Evolutionary conservation across 2,797 vertebrate species (phyloP), one percentile per base, ranked within the genome.

Genomic region (Hypotaenidia philippensis): DNA sequence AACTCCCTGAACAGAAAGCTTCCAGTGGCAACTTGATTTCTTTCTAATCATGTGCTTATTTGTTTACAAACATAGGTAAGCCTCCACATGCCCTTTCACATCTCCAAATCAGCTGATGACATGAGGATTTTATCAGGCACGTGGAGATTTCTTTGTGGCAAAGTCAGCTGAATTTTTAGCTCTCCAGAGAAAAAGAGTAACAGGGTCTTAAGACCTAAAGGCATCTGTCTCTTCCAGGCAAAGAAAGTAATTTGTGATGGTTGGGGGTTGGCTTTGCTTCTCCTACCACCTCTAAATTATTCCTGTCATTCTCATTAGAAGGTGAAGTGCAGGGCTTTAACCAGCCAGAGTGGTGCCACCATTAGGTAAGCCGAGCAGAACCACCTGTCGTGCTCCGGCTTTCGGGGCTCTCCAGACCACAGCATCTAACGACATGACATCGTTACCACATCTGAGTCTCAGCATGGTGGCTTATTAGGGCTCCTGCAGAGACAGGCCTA

Each of bases 341-440:
- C 40, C 26, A 36, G 63, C 59, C 27, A 7, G n/a, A 26, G 22
- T 34, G 41, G 50, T 79, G 70, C 50, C 50, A 3, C 2, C 5
- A 13, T 40, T 23, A 45, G 69, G 52, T 49, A 63, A 87, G 60
- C 6, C 3, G 3, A 89, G 74, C 59, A 81, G 72, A 86, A 8
- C 34, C 38, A 71, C 80, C 41, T 59, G 44, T 53, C 20, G 0
- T 41, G 66, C 61, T 2, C 6, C 10, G 41, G 61, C 53, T 92
- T 19, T 87, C 0, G 57, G 70, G 70, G 45, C 69, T 76, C 72
- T 78, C 31, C 76, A 83, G 76, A 41, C 25, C 63, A 12, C 13
- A 1, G 31, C 66, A 79, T 23, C 31, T 21, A 63, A 27, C 27
- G 60, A 34, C 86, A 79, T 0, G 0, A 34, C 44, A 7, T 4